Evolutionary conservation across 2,888 invertebrate genomes (phyloP).

Genomic region (Neoaliturus tenellus): DNA sequence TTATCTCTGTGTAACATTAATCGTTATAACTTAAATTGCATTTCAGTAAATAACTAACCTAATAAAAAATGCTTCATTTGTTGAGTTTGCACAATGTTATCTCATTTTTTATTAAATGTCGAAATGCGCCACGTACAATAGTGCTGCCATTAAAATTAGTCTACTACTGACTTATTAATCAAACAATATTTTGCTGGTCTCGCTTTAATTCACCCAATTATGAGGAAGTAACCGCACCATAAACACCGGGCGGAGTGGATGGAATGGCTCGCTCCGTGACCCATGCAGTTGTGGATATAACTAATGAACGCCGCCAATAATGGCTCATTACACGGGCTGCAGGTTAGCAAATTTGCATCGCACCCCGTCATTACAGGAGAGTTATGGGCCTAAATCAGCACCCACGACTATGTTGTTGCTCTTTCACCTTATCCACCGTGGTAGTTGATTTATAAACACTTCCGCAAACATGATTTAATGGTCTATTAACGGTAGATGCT

Average conservation of each 20-base stretch:
- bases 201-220: neutral
- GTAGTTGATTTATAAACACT: neutral
- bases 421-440: neutral
- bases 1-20: no score
- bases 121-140: no score
- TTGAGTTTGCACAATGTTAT: no score
- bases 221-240: neutral
- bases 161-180: no score
- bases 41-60: no score
- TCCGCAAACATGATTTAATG: neutral
- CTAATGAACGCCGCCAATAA: constrained; percentile 38
- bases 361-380: constrained; percentile 23
- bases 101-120: no score
- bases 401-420: neutral
- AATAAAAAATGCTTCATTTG: no score
- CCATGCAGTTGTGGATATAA: constrained; percentile 20
- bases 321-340: constrained; percentile 32
- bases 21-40: no score
- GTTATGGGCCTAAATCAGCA: constrained; percentile 39
- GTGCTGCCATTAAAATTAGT: no score
- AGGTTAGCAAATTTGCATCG: constrained; percentile 31
- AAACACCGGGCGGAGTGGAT: neutral
- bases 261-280: constrained; percentile 4
- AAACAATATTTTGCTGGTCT: no score
- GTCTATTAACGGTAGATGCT: neutral